Evolutionary conservation across 2,797 vertebrate species (phyloP).

Genomic region (Sebastolobus alascanus): DNA sequence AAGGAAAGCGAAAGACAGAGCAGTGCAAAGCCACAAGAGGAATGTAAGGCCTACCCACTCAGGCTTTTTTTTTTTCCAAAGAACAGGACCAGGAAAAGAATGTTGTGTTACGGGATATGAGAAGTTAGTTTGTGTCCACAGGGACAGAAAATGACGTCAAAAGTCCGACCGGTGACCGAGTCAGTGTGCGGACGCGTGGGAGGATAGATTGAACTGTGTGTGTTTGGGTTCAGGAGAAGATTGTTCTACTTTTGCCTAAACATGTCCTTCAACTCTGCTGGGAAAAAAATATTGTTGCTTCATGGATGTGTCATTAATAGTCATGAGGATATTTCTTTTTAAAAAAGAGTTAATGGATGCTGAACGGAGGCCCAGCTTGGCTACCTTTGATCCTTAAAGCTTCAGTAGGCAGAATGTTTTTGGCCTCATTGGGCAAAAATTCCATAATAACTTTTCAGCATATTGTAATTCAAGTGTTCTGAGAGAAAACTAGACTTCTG

Average conservation of each 20-base stretch:
- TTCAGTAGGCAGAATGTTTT: too few species aligned
- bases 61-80: conserved; percentile 57
- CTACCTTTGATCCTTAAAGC: background rate
- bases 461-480: too few species aligned
- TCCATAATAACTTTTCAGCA: too few species aligned
- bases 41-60: conserved; percentile 70
- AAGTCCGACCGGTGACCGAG: conserved; percentile 22
- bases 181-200: conserved; percentile 43
- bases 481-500: too few species aligned
- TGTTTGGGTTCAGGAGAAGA: conserved; percentile 5
- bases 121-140: conserved; percentile 22
- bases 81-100: conserved; percentile 15
- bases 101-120: conserved; percentile 54
- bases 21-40: conserved; percentile 60
- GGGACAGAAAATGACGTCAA: conserved; percentile 65
- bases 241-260: background rate
- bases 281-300: background rate
- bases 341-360: background rate
- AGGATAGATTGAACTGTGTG: conserved; percentile 33
- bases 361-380: background rate
- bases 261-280: background rate
- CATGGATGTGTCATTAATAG: background rate
- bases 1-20: conserved; percentile 49
- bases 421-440: too few species aligned
- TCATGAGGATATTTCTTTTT: background rate